phyloP scores from a whole-genome alignment of 2,797 vertebrate genomes.

The Pseudochaenichthys georgianus region DNA sequence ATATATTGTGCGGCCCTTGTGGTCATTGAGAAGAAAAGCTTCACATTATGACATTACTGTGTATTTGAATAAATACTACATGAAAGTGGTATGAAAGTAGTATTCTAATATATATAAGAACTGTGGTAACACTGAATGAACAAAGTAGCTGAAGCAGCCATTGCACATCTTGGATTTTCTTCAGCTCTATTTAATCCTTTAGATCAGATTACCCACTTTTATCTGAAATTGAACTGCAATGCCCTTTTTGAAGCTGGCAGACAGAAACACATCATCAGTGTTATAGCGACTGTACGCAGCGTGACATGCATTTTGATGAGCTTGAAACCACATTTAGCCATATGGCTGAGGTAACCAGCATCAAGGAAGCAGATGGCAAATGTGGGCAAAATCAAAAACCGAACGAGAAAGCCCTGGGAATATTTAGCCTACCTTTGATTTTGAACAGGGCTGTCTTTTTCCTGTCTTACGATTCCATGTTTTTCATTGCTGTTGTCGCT shows the following conservation, averaged over 20 bases:
- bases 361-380: slow-evolving; percentile 60
- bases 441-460: neutral
- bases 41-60: neutral
- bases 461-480: neutral
- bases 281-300: slow-evolving; percentile 12
- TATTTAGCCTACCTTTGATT: slow-evolving; percentile 25
- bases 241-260: slow-evolving; percentile 22
- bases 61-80: neutral
- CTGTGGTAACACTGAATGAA: neutral
- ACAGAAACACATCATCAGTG: slow-evolving; percentile 24
- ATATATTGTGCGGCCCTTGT: too few relatives aligned
- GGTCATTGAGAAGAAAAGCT: slow-evolving; percentile 12
- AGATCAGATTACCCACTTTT: slow-evolving; percentile 3
- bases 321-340: slow-evolving; percentile 32
- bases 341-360: slow-evolving; percentile 36
- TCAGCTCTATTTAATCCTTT: neutral
- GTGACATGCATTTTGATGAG: slow-evolving; percentile 47
- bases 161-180: neutral
- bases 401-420: slow-evolving; percentile 14
- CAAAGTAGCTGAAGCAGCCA: neutral
- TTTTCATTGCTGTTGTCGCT: neutral
- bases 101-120: slow-evolving; percentile 2
- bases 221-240: slow-evolving; percentile 10
- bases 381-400: slow-evolving; percentile 39
- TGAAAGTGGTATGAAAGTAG: neutral